Evolutionary conservation across 2,797 vertebrate species (phyloP).

Genomic region (Periophthalmus magnuspinnatus): DNA sequence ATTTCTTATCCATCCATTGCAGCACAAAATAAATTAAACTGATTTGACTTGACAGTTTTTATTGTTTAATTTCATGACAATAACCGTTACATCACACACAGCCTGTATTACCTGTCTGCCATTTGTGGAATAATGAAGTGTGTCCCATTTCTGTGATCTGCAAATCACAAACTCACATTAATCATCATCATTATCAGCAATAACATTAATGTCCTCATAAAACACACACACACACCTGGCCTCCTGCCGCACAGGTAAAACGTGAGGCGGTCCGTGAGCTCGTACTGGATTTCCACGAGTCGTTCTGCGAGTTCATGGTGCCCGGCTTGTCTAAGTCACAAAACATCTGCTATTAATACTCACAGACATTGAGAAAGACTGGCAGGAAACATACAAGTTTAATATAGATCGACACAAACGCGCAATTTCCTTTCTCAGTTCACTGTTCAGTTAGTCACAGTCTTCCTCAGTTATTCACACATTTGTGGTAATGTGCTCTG

Average conservation of each 20-base stretch:
- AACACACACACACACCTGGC: conserved; percentile 81
- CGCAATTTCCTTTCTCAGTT: conserved; percentile 9
- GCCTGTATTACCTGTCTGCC: conserved; percentile 89
- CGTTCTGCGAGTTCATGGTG: conserved; percentile 93
- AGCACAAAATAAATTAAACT: conserved; percentile 51
- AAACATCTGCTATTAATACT: background rate
- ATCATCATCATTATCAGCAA: background rate
- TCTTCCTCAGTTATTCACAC: conserved; percentile 30
- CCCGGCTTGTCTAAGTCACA: conserved; percentile 87
- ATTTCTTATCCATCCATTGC: conserved; percentile 76
- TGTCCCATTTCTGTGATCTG: conserved; percentile 95
- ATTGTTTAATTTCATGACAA: background rate
- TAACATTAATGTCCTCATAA: background rate
- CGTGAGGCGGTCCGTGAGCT: conserved; percentile 94
- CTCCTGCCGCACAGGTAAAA: conserved; percentile 97
- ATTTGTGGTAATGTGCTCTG: conserved; percentile 14
- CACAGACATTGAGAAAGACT: background rate
- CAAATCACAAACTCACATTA: conserved; percentile 19
- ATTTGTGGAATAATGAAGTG: conserved; percentile 99
- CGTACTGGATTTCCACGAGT: conserved; percentile 95
- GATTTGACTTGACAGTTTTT: conserved; percentile 4
- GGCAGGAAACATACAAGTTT: background rate
- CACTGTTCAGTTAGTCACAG: conserved; percentile 11
- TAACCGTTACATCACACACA: background rate
- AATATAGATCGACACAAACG: background rate